Percentiles rank a stretch among this genome's conserved stretches.
These are phyloP conservation scores for Urocynchramus pylzowi DNA, from an alignment of 2,113 vertebrate species.

Conservation along the genomic window DNA sequence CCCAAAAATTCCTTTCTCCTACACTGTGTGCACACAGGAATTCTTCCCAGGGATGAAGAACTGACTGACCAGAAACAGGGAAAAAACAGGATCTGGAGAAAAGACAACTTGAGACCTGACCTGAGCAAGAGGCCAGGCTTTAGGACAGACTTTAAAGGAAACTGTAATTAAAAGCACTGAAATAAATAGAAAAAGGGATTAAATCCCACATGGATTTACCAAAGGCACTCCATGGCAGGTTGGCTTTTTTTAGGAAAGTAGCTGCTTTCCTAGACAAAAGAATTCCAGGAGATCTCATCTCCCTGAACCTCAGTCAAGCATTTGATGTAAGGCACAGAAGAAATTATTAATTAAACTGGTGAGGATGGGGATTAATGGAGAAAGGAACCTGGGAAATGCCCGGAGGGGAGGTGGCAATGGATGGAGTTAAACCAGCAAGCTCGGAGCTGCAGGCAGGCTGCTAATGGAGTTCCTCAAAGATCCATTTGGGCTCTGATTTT, in stretches of 20 bases:
- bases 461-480: conserved; percentile 55
- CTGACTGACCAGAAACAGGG: not conserved
- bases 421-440: conserved; percentile 24
- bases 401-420: conserved; percentile 35
- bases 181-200: conserved; percentile 11
- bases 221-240: not conserved
- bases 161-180: conserved; percentile 25
- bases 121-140: not conserved
- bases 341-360: conserved; percentile 62
- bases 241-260: not conserved
- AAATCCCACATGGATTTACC: conserved; percentile 8
- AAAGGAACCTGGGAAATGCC: conserved; percentile 50
- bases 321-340: conserved; percentile 51
- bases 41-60: not conserved
- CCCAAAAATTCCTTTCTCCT: not conserved
- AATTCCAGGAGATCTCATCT: conserved; percentile 47
- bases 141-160: not conserved
- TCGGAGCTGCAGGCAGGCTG: conserved; percentile 42
- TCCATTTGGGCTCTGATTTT: conserved; percentile 51
- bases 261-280: conserved; percentile 42
- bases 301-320: conserved; percentile 13
- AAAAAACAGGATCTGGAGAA: not conserved
- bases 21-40: not conserved
- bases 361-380: conserved; percentile 54
- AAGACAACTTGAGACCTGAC: not conserved